Evolutionary conservation across 2,888 invertebrate genomes (phyloP).

Genomic region (Nemapogon koenigi): DNA sequence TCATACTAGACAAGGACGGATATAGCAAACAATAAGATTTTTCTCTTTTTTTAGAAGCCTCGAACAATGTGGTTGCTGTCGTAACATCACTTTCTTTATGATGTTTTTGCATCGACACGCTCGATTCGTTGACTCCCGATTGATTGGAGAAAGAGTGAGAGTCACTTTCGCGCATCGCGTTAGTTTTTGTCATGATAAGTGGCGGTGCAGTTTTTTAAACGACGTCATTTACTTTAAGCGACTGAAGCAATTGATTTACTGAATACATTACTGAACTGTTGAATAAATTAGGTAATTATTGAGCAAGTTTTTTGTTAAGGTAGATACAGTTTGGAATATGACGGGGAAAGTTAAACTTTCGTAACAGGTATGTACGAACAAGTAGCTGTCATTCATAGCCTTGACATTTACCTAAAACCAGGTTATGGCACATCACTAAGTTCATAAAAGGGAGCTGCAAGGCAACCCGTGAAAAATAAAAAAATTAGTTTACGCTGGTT

Average conservation of each 20-base stretch:
- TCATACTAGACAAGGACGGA: slow-evolving; percentile 26
- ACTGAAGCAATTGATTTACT: too few species aligned
- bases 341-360: too few species aligned
- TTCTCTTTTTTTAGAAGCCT: slow-evolving; percentile 26
- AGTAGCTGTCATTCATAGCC: too few species aligned
- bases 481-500: too few species aligned
- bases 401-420: too few species aligned
- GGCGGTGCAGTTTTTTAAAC: slow-evolving; percentile 1
- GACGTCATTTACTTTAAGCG: not conserved
- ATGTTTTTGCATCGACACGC: slow-evolving; percentile 34
- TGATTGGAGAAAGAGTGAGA: slow-evolving; percentile 53
- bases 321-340: too few species aligned
- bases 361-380: too few species aligned
- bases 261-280: not conserved
- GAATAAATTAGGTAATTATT: too few species aligned
- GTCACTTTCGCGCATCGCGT: slow-evolving; percentile 16
- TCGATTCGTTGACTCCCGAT: slow-evolving; percentile 40
- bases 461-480: too few species aligned
- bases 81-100: slow-evolving; percentile 53
- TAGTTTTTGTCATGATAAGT: not conserved
- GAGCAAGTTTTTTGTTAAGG: too few species aligned
- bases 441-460: too few species aligned
- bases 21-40: slow-evolving; percentile 41
- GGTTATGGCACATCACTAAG: too few species aligned
- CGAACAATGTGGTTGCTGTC: slow-evolving; percentile 29